These are phyloP conservation scores for Teleogryllus occipitalis DNA, from an alignment of 1,140 invertebrate genomes.

Conservation along the genomic window DNA sequence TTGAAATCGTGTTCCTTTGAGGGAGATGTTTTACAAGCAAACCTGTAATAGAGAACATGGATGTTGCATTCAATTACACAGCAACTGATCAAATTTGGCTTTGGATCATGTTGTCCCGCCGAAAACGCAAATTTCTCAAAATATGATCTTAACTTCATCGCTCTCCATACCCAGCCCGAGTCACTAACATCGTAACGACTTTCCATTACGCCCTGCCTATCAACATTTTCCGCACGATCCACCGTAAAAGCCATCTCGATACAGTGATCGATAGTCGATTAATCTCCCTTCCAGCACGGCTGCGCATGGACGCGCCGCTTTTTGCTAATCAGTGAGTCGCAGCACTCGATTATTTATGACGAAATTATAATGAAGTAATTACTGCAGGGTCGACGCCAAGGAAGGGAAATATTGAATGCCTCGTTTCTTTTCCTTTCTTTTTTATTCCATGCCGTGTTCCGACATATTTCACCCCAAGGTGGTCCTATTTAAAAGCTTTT, in stretches of 20 bases:
- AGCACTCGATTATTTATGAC: background rate
- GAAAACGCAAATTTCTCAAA: too few species aligned
- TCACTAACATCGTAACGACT: background rate
- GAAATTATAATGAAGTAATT: conserved; percentile 6
- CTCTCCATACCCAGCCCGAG: background rate
- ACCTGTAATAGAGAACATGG: too few species aligned
- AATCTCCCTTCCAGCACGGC: background rate
- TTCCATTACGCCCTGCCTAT: background rate
- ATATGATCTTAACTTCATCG: too few species aligned
- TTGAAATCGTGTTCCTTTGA: too few species aligned
- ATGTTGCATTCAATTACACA: too few species aligned
- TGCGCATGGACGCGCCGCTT: background rate
- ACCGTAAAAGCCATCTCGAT: background rate
- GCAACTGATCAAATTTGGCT: too few species aligned
- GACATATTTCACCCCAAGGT: background rate
- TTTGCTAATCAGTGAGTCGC: background rate
- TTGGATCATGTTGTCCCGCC: too few species aligned
- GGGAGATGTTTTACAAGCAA: too few species aligned
- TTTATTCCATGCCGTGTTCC: background rate
- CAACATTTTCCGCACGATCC: background rate
- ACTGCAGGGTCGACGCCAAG: background rate
- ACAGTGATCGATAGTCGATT: background rate
- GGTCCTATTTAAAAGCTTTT: conserved; percentile 5
- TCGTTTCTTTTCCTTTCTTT: background rate
- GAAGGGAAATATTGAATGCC: background rate